phyloP scores from a whole-genome alignment of 2,888 invertebrate genomes.

The Temnothorax rugatulus region DNA sequence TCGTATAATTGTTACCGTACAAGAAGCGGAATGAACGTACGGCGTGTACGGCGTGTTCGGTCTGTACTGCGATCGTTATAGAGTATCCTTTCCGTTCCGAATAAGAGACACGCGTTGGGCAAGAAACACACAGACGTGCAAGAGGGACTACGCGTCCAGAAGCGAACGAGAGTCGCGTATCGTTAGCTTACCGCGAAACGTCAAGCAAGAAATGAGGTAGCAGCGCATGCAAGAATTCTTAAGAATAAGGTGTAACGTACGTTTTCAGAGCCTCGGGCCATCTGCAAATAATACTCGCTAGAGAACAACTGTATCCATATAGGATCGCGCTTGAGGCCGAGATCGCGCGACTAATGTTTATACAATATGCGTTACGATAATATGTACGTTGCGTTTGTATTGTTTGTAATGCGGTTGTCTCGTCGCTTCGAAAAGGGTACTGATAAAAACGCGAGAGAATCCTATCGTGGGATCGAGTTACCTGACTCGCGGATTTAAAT shows the following conservation, averaged over 20 bases:
- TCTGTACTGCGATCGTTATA: constrained; percentile 10
- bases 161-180: constrained; percentile 28
- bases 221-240: constrained; percentile 67
- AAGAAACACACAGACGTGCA: constrained; percentile 35
- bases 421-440: constrained; percentile 31
- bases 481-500: not conserved
- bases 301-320: constrained; percentile 74
- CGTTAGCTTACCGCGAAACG: constrained; percentile 42
- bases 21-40: constrained; percentile 23
- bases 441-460: not conserved
- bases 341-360: constrained; percentile 54
- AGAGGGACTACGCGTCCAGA: constrained; percentile 3
- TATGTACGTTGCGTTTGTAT: constrained; percentile 16
- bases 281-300: constrained; percentile 83
- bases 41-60: not conserved
- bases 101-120: constrained; percentile 14
- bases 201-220: constrained; percentile 48
- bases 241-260: constrained; percentile 80
- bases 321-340: constrained; percentile 64
- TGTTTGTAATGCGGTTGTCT: constrained; percentile 20
- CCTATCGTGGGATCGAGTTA: not conserved
- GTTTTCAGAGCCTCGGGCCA: constrained; percentile 86
- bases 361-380: constrained; percentile 24
- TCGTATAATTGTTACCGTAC: constrained; percentile 29
- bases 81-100: constrained; percentile 30